These are phyloP conservation scores for Mus minutoides DNA, from an alignment of 2,797 vertebrate species.

Conservation along the genomic window DNA sequence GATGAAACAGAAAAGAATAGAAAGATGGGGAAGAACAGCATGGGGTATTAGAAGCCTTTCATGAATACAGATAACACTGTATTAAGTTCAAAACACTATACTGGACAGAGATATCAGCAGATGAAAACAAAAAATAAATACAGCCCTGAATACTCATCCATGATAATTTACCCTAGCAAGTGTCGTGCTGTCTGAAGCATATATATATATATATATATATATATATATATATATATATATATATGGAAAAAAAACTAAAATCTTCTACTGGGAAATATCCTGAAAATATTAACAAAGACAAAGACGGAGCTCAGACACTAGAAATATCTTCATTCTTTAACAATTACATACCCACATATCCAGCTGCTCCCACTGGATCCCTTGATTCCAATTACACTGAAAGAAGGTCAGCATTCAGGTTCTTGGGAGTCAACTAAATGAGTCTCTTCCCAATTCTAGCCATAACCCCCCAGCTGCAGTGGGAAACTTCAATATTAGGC, in stretches of 20 bases:
- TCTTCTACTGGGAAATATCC: constrained; percentile 48
- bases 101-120: background rate
- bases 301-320: background rate
- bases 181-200: background rate
- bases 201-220: background rate
- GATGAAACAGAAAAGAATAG: background rate
- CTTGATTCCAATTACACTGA: constrained; percentile 47
- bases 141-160: background rate
- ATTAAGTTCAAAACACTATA: constrained; percentile 28
- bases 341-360: background rate
- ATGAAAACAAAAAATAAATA: background rate
- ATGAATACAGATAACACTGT: background rate
- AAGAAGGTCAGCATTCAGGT: constrained; percentile 53
- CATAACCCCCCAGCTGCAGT: background rate
- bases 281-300: constrained; percentile 43
- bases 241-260: background rate
- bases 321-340: background rate
- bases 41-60: background rate
- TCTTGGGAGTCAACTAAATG: background rate
- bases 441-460: background rate
- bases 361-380: constrained; percentile 37
- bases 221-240: background rate
- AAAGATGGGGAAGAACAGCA: background rate
- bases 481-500: background rate
- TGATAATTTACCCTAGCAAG: constrained; percentile 7